These are phyloP conservation scores for Cyphomyrmex costatus DNA, from an alignment of 1,140 invertebrate species.

Conservation along the genomic window DNA sequence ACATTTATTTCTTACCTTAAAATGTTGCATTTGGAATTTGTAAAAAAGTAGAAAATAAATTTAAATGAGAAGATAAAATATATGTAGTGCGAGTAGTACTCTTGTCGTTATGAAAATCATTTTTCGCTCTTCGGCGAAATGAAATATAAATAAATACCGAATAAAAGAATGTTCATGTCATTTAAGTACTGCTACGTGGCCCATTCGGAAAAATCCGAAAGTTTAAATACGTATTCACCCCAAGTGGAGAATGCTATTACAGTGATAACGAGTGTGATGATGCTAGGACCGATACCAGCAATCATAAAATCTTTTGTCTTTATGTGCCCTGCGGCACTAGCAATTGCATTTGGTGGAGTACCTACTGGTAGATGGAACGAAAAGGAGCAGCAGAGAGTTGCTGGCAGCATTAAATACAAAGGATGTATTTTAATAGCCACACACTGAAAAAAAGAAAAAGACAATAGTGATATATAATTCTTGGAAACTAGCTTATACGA, in stretches of 20 bases:
- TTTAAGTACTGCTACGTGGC: conserved; percentile 69
- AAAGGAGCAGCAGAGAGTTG: conserved; percentile 89
- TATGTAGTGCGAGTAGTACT: neutral
- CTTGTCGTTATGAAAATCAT: neutral
- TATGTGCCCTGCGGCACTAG: conserved; percentile 93
- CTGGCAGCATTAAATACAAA: conserved; percentile 91
- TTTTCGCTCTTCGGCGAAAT: neutral
- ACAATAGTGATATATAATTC: neutral
- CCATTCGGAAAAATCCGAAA: conserved; percentile 88
- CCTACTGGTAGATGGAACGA: conserved; percentile 92
- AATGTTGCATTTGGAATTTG: neutral
- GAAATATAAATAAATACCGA: neutral
- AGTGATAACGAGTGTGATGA: conserved; percentile 91
- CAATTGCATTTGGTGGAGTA: conserved; percentile 98
- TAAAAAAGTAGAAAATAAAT: conserved; percentile 11
- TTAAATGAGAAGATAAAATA: neutral
- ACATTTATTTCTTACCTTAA: neutral
- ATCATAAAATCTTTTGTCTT: conserved; percentile 92
- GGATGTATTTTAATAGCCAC: conserved; percentile 88
- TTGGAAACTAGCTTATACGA: neutral
- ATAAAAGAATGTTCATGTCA: neutral
- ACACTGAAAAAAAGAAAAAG: conserved; percentile 85
- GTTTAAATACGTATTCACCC: conserved; percentile 87
- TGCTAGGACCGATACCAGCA: conserved; percentile 92
- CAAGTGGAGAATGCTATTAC: conserved; percentile 91